Base-by-base conservation (phyloP, 2,113 vertebrate genomes). In the Salvelinus namaycush region DNA sequence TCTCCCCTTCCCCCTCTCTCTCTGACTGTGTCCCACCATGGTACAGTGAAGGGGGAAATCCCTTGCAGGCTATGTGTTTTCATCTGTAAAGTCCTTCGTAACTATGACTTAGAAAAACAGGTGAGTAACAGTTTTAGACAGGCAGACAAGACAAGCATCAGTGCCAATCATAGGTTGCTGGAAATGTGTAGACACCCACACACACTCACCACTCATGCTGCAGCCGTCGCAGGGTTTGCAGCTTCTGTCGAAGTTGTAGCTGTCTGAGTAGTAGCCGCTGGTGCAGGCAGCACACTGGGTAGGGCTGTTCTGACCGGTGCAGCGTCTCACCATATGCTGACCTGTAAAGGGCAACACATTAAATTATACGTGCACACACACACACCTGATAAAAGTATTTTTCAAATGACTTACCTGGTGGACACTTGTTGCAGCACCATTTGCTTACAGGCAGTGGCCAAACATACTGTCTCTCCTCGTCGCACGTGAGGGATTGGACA, bases 11-110 rank as follows among this genome's bases (percentile, higher is more conserved):
- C 34, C 72, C 16, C 49, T 87, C 79, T 85, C 86, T 83, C 3
- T 89, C 73, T 91, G 87, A 90, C 83, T 90, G 84, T 85, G 31
- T 85, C 84, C 84, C 87, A 85, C 76, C 79, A 70, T 80, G 66
- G 73, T n/a, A 59, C 31, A 76, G 13, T 31, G 18, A 68, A 68
- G 4, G 81, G 86, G 60, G 34, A 88, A 73, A 70, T 81, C 85
- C 90, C 86, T 68, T 20, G 5, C 13, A 77, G 29, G 29, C 62
- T 75, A 24, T 48, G 64, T 62, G 13, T 81, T 75, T 82, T 76
- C 76, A 73, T 20, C 4, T 69, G 57, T 54, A 48, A 11, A 22
- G 62, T 44, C 39, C 57, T 83, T 74, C 84, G 77, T 84, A 88
- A 77, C 73, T 11, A 48, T 76, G 34, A 77, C 74, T 54, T 34